Evolutionary conservation across 2,113 vertebrate species (phyloP).

Genomic region (Amazona guildingii): DNA sequence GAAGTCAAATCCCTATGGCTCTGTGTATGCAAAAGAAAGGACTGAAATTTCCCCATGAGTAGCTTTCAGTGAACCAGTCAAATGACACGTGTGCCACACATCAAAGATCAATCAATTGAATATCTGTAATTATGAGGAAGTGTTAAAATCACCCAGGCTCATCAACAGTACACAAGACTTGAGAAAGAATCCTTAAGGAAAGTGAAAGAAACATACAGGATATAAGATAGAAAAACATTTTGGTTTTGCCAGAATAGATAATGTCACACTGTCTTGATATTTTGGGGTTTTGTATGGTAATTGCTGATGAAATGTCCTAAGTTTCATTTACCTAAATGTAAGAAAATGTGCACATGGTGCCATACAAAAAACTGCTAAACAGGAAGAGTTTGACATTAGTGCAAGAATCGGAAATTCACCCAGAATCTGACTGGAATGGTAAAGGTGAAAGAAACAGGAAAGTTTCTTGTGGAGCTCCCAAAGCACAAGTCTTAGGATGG

Average conservation of each 20-base stretch:
- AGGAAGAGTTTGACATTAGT: rapidly evolving
- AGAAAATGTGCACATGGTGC: background rate
- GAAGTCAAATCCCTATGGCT: background rate
- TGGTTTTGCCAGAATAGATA: background rate
- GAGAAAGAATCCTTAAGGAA: background rate
- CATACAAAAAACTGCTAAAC: background rate
- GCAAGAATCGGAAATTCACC: background rate
- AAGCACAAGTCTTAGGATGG: background rate
- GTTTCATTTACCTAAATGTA: background rate
- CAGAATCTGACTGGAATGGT: background rate
- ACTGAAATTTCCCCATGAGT: background rate
- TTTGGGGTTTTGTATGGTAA: background rate
- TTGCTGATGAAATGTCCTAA: background rate
- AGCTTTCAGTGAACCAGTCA: background rate
- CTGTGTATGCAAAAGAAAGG: background rate
- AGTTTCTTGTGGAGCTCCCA: background rate
- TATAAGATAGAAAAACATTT: background rate
- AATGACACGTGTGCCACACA: background rate
- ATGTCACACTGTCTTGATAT: background rate
- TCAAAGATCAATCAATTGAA: background rate
- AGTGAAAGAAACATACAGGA: background rate
- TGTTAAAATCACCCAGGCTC: background rate
- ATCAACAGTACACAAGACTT: background rate
- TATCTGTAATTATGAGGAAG: background rate
- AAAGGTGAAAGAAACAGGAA: background rate